Base-by-base conservation (phyloP, 2,797 vertebrate genomes). In the Sebastes trivittatus region DNA sequence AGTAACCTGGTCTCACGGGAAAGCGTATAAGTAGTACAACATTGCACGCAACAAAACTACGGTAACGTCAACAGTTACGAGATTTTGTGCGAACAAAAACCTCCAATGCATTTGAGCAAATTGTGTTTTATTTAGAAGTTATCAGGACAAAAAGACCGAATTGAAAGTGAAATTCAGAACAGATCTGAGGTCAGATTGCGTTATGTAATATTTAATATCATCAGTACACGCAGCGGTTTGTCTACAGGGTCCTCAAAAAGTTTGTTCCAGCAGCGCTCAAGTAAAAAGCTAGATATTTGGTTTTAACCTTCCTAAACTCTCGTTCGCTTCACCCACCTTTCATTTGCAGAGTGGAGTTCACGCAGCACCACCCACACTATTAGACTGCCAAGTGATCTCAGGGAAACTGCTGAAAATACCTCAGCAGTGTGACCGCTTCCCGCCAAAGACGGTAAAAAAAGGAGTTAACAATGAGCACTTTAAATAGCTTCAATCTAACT, bases 331-430 rank as follows among this genome's bases (percentile, higher is more conserved):
- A 60, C 75, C 85, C 86, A 67, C 75, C 87, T 83, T 63, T 83
- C 72, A 68, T 76, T 83, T 59, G 77, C 68, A 34, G 69, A 72
- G 18, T 77, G 30, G 38, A 88, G 86, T 87, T 88, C 80, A 79
- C 55, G 6, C 70, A 63, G 80, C n/a, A 16, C 64, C 84, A 8
- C 85, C 89, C 85, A 90, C 87, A 20, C 79, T 5, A 23, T 77
- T 34, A 25, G 74, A 38, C 18, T 70, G 78, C 77, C 85, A 78
- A 89, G 67, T 69, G 78, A 88, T 82, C 80, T 81, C 75, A 52
- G 82, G 56, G 66, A 72, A 38, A 42, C 8, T 1, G 58, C 72
- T 66, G 59, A 63, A 68, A 82, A 83, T 72, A 80, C 75, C 71
- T 75, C 80, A 23, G 62, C 32, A 16, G 20, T 36, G 76, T 36